Evolutionary conservation across 2,113 vertebrate species (phyloP), one percentile per base, ranked within the genome.

Genomic region (Isichthys henryi): DNA sequence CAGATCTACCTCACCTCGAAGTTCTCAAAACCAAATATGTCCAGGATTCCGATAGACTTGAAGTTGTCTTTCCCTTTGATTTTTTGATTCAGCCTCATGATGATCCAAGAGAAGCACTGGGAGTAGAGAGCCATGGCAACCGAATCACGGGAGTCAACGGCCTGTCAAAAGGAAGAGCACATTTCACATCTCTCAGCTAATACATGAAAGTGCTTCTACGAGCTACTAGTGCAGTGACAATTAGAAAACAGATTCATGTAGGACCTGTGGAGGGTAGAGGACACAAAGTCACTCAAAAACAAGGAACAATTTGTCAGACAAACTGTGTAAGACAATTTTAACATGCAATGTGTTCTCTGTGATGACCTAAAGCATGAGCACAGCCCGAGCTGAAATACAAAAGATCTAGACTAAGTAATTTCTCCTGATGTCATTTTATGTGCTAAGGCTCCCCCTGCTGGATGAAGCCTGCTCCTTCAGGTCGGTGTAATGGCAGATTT

Each of bases 11-110:
- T 89, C 90, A 98, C 97, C 97, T 97, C 95, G 93, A 98, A 98
- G 93, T 98, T 98, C 93, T 98, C 97, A 35, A 98, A 98, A 91
- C 97, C 97, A 45, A 98, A 98, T 92, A 98, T 98, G 95, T 98
- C 97, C 27, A 98, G 96, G 93, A 98, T 98, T 88, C 97, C 97
- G 17, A 98, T 97, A 91, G 97, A 98, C 92, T 98, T 98, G 87
- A 98, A 98, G 94, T 97, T 97, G 94, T 98, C 97, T 88, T 97
- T 97, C 91, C 97, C 97, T 92, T 96, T 97, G 93, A 98, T 95
- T 91, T 97, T 97, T 82, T 95, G 95, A 91, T 98, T 98, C 93
- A 98, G 98, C 92, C 96, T 97, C 89, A 94, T 95, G 93, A 98
- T 97, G 93, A 98, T 97, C 97, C 97, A 98, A 7, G 97, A 98